Evolutionary conservation across 2,113 vertebrate genomes (phyloP).

Genomic region (Chitala chitala): DNA sequence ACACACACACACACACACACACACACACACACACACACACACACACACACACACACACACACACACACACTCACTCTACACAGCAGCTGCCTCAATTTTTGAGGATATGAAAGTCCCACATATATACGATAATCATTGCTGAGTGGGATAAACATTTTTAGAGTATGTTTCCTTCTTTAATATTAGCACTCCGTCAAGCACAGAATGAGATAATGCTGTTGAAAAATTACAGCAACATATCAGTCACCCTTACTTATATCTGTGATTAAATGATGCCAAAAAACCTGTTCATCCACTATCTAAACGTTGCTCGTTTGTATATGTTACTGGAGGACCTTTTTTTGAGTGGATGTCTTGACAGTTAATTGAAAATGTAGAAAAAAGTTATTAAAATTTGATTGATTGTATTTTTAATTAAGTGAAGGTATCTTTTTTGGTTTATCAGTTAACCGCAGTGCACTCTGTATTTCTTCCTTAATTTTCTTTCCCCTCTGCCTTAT

Average conservation of each 20-base stretch:
- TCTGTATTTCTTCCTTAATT: neutral
- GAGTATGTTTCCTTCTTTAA: too few species aligned
- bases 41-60: neutral
- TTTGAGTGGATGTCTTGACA: too few species aligned
- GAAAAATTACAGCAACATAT: too few species aligned
- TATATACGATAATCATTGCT: neutral
- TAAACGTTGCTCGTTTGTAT: too few species aligned
- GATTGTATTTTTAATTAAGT: neutral
- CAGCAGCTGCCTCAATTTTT: constrained; percentile 12
- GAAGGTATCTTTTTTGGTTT: neutral
- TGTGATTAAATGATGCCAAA: too few species aligned
- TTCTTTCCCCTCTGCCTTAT: neutral
- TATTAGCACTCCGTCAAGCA: neutral
- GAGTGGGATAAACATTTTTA: neutral
- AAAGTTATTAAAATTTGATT: neutral
- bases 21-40: too few species aligned
- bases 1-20: too few species aligned
- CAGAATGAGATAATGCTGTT: too few species aligned
- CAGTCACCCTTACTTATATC: too few species aligned
- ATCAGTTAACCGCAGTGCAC: neutral
- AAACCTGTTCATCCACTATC: too few species aligned
- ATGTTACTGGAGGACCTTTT: too few species aligned
- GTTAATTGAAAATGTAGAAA: too few species aligned
- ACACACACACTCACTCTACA: neutral
- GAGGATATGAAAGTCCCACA: constrained; percentile 16